These are phyloP conservation scores for Onychomys torridus DNA, from an alignment of 2,797 vertebrate species.

Conservation along the genomic window DNA sequence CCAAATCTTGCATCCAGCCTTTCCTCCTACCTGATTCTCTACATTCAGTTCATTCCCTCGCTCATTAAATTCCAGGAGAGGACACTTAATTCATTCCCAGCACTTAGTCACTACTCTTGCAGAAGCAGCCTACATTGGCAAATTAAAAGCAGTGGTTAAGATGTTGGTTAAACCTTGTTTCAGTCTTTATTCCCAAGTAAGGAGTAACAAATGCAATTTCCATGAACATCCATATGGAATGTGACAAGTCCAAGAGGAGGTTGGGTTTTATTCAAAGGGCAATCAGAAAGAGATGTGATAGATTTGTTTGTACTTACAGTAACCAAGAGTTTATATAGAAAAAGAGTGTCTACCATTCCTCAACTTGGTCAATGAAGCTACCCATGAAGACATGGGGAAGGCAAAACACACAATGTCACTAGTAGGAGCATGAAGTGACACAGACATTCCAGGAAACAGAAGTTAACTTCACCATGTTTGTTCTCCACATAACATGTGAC, in stretches of 20 bases:
- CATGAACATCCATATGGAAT: conserved; percentile 1
- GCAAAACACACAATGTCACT: background rate
- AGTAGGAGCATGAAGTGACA: background rate
- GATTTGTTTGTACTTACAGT: background rate
- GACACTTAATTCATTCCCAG: background rate
- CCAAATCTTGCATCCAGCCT: conserved; percentile 10
- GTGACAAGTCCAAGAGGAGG: background rate
- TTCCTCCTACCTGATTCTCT: conserved; percentile 53
- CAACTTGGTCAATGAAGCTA: background rate
- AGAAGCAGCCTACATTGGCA: conserved; percentile 24
- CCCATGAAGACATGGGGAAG: background rate
- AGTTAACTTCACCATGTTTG: background rate
- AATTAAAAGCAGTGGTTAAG: conserved; percentile 61
- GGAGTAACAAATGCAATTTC: background rate
- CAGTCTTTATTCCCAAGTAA: conserved; percentile 40
- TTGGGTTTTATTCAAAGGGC: background rate
- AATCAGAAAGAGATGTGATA: conserved; percentile 24
- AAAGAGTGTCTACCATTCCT: background rate
- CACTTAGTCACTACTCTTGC: conserved; percentile 42
- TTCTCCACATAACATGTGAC: no score
- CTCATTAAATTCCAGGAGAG: conserved; percentile 70
- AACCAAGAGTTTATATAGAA: background rate
- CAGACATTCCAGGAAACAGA: background rate
- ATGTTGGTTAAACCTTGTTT: background rate
- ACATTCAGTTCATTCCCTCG: conserved; percentile 62